Evolutionary conservation across 2,888 invertebrate species (phyloP), one percentile per base, ranked within the genome.

Genomic region (Erebia epiphron): DNA sequence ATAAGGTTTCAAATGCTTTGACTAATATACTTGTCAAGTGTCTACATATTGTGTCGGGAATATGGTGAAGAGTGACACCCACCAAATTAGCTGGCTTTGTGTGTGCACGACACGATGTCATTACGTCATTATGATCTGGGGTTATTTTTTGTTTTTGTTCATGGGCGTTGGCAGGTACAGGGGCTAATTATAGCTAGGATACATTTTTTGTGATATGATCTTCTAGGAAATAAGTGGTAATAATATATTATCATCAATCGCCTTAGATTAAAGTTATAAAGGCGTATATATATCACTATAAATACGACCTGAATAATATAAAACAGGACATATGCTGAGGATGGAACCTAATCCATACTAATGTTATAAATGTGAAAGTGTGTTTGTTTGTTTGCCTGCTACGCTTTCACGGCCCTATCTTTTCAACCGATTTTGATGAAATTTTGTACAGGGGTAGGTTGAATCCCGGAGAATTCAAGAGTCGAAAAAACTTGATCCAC

Each of bases 31-130:
- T 46, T 56, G 16, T 3, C 52, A 10, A n/a, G 10, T 21, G 16
- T n/a, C 21, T 52, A 68, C 67, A 72, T 70, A 46, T 46, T 46
- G 68, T 61, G 56, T 61, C 41, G 63, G 35, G 35, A 49, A 61
- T 50, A 60, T 58, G 21, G 67, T 67, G 66, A 61, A 68, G 70
- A 73, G 65, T 71, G 75, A 75, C 75, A 75, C 66, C 71, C 68
- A 73, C 71, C 46, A 73, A 73, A 72, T 74, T 72, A 72, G 72
- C 70, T 65, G 63, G 65, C 69, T 70, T 68, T 70, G 57, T 60
- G 63, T 64, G 63, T 62, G 64, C 68, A 68, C 50, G 71, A 64
- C 57, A 70, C 70, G 67, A 68, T 60, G 68, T 70, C 68, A 73
- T 73, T 73, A 70, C 72, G 50, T 72, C 69, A 69, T 70, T 72